phyloP scores from a whole-genome alignment of 2,888 invertebrate genomes.

The Agonopterix subpropinquella region DNA sequence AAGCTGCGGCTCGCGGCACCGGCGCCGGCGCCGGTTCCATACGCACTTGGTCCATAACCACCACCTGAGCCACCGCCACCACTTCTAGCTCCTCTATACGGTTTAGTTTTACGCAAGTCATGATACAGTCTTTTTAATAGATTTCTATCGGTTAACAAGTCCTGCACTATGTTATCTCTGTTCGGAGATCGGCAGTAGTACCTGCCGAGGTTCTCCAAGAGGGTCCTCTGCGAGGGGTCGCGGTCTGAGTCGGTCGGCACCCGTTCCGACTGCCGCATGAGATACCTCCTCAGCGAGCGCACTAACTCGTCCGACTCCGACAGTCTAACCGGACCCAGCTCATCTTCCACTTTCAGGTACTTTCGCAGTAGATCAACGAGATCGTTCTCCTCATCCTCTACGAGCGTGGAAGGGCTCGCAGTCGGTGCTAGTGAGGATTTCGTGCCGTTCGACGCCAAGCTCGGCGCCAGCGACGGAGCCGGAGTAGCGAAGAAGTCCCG shows the following conservation, averaged over 20 bases:
- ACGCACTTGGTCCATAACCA: slow-evolving; percentile 38
- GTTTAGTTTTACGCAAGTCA: slow-evolving; percentile 81
- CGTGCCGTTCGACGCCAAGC: slow-evolving; percentile 27
- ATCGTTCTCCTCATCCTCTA: slow-evolving; percentile 69
- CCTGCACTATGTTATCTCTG: slow-evolving; percentile 82
- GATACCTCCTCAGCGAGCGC: slow-evolving; percentile 77
- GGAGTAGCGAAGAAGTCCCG: slow-evolving; percentile 79
- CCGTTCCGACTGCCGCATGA: slow-evolving; percentile 55
- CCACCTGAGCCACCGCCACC: slow-evolving; percentile 56
- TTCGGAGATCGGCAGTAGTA: slow-evolving; percentile 80
- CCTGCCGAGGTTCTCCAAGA: slow-evolving; percentile 80
- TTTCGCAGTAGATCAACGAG: slow-evolving; percentile 80
- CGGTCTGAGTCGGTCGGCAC: slow-evolving; percentile 40
- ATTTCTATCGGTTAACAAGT: slow-evolving; percentile 83
- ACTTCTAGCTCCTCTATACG: slow-evolving; percentile 58
- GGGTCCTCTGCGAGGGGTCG: slow-evolving; percentile 64
- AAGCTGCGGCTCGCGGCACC: slow-evolving; percentile 57
- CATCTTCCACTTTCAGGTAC: slow-evolving; percentile 78
- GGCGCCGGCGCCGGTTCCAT: slow-evolving; percentile 61
- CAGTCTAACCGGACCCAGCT: slow-evolving; percentile 56
- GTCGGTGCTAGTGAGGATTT: slow-evolving; percentile 54
- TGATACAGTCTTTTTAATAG: slow-evolving; percentile 84
- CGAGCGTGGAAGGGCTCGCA: slow-evolving; percentile 37
- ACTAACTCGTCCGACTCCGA: slow-evolving; percentile 79
- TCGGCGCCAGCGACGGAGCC: slow-evolving; percentile 34